Percentiles rank a stretch among this genome's conserved stretches.
phyloP scores from a whole-genome alignment of 2,888 invertebrate species.

The Dilophus febrilis region DNA sequence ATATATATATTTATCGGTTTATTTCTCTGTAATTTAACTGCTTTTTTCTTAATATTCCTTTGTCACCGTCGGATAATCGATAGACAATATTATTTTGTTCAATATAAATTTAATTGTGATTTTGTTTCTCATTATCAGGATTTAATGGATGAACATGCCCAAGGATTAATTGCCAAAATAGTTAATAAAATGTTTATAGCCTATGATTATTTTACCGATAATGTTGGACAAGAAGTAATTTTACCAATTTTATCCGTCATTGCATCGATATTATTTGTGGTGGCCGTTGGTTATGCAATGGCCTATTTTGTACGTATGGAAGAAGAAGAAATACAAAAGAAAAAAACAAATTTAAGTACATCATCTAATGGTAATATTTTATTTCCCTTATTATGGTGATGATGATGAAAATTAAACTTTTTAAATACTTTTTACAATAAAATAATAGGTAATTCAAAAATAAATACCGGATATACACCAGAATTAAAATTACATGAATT shows the following conservation, averaged over 20 bases:
- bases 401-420: not conserved
- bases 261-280: conserved; percentile 59
- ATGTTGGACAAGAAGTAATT: conserved; percentile 58
- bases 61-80: too few species aligned
- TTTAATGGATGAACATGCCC: conserved; percentile 60
- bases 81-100: too few species aligned
- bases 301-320: conserved; percentile 50
- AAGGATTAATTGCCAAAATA: conserved; percentile 51
- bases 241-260: conserved; percentile 62
- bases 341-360: conserved; percentile 13
- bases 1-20: too few species aligned
- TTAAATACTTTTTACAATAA: not conserved
- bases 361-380: conserved; percentile 10
- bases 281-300: conserved; percentile 70
- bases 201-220: conserved; percentile 52
- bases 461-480: conserved; percentile 22
- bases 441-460: not conserved
- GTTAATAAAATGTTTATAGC: conserved; percentile 46
- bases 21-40: too few species aligned
- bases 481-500: conserved; percentile 80
- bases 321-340: conserved; percentile 26
- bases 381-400: conserved; percentile 6
- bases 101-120: too few species aligned
- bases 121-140: conserved; percentile 34
- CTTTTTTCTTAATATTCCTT: too few species aligned